Evolutionary conservation across 2,888 invertebrate species (phyloP).

Genomic region (Lepetodrilus schrolli): DNA sequence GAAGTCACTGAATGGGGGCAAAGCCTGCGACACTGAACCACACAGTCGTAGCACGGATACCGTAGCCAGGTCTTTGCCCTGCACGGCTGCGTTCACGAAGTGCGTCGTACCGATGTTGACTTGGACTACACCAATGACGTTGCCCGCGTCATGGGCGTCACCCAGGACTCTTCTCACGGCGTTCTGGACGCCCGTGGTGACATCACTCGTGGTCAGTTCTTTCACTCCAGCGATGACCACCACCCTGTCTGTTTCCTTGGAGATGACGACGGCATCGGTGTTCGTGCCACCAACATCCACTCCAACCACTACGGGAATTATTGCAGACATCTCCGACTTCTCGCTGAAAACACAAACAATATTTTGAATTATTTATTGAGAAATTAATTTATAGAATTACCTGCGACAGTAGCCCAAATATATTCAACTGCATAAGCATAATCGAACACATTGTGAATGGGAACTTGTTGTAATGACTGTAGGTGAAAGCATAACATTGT

Average conservation of each 20-base stretch:
- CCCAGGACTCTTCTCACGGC: conserved; percentile 43
- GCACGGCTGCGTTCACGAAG: conserved; percentile 72
- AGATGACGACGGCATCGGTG: conserved; percentile 68
- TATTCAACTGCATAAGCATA: no score
- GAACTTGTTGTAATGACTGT: no score
- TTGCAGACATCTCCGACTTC: background rate
- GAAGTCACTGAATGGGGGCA: conserved; percentile 69
- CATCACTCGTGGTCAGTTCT: conserved; percentile 64
- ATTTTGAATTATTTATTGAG: no score
- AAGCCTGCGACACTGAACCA: conserved; percentile 59
- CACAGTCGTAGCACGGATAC: conserved; percentile 69
- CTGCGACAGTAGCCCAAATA: no score
- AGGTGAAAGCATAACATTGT: no score
- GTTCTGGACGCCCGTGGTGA: conserved; percentile 57
- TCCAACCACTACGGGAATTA: conserved; percentile 55
- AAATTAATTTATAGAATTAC: no score
- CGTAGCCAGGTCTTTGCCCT: conserved; percentile 58
- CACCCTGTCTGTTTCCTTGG: conserved; percentile 33
- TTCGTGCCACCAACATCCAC: conserved; percentile 74
- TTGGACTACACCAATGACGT: conserved; percentile 43
- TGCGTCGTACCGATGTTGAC: conserved; percentile 72
- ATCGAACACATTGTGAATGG: no score
- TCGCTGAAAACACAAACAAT: no score
- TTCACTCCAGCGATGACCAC: conserved; percentile 59
- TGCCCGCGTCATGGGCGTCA: conserved; percentile 17